Evolutionary conservation across 2,888 invertebrate species (phyloP), one percentile per base, ranked within the genome.

Genomic region (Cataglyphis livida): DNA sequence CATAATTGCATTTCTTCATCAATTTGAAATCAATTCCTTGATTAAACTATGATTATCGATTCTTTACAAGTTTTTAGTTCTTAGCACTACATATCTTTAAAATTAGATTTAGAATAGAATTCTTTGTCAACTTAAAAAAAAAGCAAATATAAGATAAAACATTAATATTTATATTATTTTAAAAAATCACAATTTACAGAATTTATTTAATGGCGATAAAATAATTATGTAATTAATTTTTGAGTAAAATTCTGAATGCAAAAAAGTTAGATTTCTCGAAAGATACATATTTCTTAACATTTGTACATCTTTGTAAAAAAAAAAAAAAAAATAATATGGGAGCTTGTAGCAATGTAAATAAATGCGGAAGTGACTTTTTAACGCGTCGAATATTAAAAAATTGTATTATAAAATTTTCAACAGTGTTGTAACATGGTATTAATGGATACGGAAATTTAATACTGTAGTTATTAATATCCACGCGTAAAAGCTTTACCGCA

Each of bases 361-460:
- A 64, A 15, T 25, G 12, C 38, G 9, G 28, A 4, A 28, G 1
- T 76, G n/a, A 28, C 18, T 48, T 21, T 64, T 38, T 54, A 10
- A 54, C 3, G 18, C 28, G n/a, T 3, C 5, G 28, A 7, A 54
- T 54, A n/a, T 65, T 41, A 41, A 57, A 3, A 66, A 3, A 59
- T 25, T 35, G 38, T 48, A 61, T 65, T 70, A 78, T 21, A 3
- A 61, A 38, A 4, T 44, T 44, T 44, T 18, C 38, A 76, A 32
- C 28, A 28, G 12, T 1, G 15, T 12, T 78, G 32, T 70, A 57
- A 70, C 12, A 18, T 68, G 44, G 28, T 32, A 32, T 28, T 35
- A 71, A 44, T 21, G n/a, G 25, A 48, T 70, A 59, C 18, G 57
- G 21, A 79, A 71, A 59, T 61, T 35, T 79, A 25, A 59, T 78